These are phyloP conservation scores for Sebastes umbrosus DNA, from an alignment of 2,797 vertebrate species.

Conservation along the genomic window DNA sequence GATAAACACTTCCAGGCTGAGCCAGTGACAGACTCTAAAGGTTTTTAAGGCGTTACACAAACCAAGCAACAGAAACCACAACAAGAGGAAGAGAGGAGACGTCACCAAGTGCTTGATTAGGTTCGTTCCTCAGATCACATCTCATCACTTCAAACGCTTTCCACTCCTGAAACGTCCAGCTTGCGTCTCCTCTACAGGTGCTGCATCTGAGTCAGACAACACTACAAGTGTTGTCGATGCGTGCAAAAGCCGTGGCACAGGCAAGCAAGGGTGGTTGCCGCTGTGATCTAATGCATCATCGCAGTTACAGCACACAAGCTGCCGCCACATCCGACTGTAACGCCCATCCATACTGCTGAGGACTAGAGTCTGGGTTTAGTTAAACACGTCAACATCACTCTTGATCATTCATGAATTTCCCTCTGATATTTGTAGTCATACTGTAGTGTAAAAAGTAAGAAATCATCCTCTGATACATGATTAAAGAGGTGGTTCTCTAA, in stretches of 20 bases:
- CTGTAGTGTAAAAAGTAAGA: not conserved
- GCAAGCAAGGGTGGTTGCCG: not conserved
- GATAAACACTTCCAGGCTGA: conserved; percentile 29
- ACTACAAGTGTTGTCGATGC: not conserved
- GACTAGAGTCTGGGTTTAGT: not conserved
- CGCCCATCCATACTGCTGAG: not conserved
- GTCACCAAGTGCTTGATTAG: not conserved
- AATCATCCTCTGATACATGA: not conserved
- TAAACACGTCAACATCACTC: not conserved
- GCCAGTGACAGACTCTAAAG: not conserved
- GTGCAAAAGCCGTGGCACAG: not conserved
- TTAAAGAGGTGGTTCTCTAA: not conserved
- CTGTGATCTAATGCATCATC: conserved; percentile 8
- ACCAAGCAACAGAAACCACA: not conserved
- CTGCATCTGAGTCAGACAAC: conserved; percentile 28
- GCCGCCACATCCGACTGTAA: not conserved
- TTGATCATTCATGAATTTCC: not conserved
- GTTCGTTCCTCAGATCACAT: not conserved
- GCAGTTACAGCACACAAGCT: not conserved
- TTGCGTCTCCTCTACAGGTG: conserved; percentile 33
- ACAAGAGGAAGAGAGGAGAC: not conserved
- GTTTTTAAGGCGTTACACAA: not conserved
- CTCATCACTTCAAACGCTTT: conserved; percentile 13
- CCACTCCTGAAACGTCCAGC: not conserved
- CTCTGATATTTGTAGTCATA: not conserved